Percentiles rank a stretch among this genome's conserved stretches.
phyloP scores from a whole-genome alignment of 2,888 invertebrate genomes.

The Tridacna gigas region DNA sequence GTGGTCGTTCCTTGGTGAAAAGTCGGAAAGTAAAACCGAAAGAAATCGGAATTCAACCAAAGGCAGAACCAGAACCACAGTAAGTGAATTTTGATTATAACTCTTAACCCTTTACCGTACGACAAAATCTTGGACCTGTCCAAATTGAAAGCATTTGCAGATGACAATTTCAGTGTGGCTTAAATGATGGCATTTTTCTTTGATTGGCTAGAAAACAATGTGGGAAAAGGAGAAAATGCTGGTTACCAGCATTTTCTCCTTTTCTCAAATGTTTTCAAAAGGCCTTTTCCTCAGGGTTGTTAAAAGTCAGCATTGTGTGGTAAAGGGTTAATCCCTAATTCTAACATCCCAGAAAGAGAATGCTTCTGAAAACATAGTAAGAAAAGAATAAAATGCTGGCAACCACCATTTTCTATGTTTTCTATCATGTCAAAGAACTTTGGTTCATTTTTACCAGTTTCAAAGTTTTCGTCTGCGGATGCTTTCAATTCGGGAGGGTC shows the following conservation, averaged over 20 bases:
- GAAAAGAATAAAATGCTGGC: background rate
- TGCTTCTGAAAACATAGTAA: background rate
- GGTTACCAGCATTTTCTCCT: background rate
- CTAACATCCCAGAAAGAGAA: background rate
- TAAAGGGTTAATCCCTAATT: background rate
- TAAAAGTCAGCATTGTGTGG: background rate
- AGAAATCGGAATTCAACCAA: conserved; percentile 77
- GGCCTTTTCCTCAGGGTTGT: background rate
- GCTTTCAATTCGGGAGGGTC: too few species aligned
- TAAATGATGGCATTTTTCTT: too few species aligned
- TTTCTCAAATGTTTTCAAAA: background rate
- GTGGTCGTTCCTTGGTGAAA: conserved; percentile 75
- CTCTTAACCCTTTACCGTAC: background rate
- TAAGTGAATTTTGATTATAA: conserved; percentile 34
- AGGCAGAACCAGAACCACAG: conserved; percentile 61
- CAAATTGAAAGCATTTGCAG: background rate
- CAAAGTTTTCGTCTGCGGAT: too few species aligned
- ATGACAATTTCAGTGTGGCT: background rate
- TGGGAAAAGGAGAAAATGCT: background rate
- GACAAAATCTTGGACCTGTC: background rate
- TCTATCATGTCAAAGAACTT: too few species aligned
- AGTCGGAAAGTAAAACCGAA: conserved; percentile 72
- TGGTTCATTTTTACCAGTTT: too few species aligned
- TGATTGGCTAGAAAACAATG: background rate
- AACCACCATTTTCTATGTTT: background rate